Conservation (phyloP, 2,113 vertebrate genomes). For the Benthochromis sp. region DNA sequence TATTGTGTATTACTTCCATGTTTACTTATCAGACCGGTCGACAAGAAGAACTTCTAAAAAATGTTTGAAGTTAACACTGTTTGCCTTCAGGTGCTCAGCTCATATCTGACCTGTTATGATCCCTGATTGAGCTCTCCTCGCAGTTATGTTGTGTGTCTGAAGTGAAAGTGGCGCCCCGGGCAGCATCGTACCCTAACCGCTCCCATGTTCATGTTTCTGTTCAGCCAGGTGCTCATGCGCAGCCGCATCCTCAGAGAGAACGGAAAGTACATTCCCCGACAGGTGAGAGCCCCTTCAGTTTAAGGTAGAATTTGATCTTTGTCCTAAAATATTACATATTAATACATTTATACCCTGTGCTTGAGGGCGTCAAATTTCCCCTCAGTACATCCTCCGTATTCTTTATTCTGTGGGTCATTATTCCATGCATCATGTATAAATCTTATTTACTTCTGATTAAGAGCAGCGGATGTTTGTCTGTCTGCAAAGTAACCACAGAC, state of each 20-base stretch:
- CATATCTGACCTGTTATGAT: background rate
- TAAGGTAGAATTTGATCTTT: background rate
- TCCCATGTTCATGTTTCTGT: background rate
- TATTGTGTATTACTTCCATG: background rate
- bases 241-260: conserved; percentile 80
- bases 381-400: background rate
- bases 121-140: background rate
- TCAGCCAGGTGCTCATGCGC: conserved; percentile 77
- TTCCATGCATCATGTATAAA: background rate
- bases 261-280: conserved; percentile 77
- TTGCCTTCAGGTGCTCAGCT: background rate
- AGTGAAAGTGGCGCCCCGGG: background rate
- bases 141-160: background rate
- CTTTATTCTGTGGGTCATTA: background rate
- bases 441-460: background rate
- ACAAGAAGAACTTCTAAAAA: background rate
- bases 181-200: background rate
- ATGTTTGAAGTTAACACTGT: background rate
- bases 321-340: too few species aligned
- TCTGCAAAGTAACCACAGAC: background rate
- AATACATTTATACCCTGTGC: background rate
- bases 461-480: background rate
- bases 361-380: background rate
- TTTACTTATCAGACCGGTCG: background rate
- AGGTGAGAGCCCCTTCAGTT: conserved; percentile 51